A percentile compares a stretch with the other conserved stretches of the same genome.
These are phyloP conservation scores for Cottus gobio DNA, from an alignment of 2,113 vertebrate species.

Conservation along the genomic window DNA sequence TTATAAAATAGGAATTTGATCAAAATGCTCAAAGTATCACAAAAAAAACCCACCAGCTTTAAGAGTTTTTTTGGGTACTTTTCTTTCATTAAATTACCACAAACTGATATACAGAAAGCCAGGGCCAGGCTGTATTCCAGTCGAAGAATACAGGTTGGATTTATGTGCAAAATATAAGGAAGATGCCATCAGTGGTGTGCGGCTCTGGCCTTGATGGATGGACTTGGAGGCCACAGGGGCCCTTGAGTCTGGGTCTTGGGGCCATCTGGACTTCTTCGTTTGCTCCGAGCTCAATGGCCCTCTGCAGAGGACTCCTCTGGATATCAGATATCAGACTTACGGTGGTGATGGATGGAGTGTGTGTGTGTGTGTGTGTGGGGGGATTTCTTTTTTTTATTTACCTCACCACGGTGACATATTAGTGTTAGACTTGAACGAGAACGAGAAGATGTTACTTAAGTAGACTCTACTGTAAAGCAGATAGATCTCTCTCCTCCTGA, in stretches of 20 bases:
- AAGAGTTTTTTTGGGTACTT: neutral
- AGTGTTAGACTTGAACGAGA: conserved; percentile 77
- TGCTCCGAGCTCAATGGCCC: conserved; percentile 3
- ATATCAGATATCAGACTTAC: conserved; percentile 38
- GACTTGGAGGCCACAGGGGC: neutral
- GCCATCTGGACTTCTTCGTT: conserved; percentile 7
- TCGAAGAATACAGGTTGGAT: neutral
- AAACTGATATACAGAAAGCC: conserved; percentile 9
- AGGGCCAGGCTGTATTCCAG: neutral
- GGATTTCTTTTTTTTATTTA: neutral
- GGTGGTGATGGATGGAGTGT: neutral
- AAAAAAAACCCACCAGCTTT: neutral
- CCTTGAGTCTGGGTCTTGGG: conserved; percentile 15
- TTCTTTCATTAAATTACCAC: conserved; percentile 7
- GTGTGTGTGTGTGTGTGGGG: conserved; percentile 11
- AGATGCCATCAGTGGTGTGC: neutral
- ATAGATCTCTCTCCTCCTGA: conserved; percentile 79
- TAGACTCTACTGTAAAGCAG: conserved; percentile 79
- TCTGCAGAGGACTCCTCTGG: conserved; percentile 22
- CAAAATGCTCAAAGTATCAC: neutral
- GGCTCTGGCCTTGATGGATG: neutral
- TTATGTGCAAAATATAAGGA: neutral
- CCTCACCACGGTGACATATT: conserved; percentile 62
- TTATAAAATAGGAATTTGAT: neutral
- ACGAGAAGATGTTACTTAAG: conserved; percentile 68